Evolutionary conservation across 37 sponge, comb jelly and placozoan genomes (phyloP).

Genomic region (Amphimedon queenslandica): DNA sequence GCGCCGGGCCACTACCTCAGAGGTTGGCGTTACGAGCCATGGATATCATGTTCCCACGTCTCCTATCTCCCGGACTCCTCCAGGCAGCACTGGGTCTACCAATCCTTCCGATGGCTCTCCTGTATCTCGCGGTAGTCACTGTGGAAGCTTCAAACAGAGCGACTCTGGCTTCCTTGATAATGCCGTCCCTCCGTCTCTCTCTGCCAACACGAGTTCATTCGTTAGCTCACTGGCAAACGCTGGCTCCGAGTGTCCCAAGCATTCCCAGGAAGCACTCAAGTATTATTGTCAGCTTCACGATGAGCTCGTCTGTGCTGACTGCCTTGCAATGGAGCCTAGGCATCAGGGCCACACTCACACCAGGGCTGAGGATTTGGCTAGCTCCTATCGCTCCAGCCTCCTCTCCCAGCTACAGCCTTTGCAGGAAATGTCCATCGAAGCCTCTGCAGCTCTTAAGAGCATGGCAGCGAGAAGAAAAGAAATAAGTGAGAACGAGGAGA

Average conservation of each 20-base stretch:
- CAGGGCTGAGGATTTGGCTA: conserved; percentile 1
- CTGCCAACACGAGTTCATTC: background rate
- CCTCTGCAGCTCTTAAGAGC: background rate
- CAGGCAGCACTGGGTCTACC: too few species aligned
- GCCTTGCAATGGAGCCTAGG: conserved; percentile 4
- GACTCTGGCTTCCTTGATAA: background rate
- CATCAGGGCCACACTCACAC: conserved; percentile 1
- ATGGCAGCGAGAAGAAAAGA: background rate
- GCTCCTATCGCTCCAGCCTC: background rate
- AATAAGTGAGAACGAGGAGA: background rate
- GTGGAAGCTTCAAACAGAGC: too few species aligned
- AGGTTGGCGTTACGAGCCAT: too few species aligned
- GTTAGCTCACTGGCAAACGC: background rate
- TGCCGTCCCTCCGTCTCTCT: background rate
- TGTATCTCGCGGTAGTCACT: background rate
- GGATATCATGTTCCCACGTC: too few species aligned
- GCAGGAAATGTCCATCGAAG: background rate
- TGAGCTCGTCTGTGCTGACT: conserved; percentile 10
- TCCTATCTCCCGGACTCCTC: too few species aligned
- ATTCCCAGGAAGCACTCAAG: conserved; percentile 1
- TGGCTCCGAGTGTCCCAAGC: conserved; percentile 2
- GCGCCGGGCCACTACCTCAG: too few species aligned
- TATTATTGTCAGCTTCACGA: conserved; percentile 14
- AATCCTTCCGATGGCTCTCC: background rate
- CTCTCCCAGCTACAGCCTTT: background rate